A percentile compares a stretch with the other conserved stretches of the same genome.
Conservation (phyloP, 2,797 vertebrate genomes). For the Rhabdophis nuchalis region DNA sequence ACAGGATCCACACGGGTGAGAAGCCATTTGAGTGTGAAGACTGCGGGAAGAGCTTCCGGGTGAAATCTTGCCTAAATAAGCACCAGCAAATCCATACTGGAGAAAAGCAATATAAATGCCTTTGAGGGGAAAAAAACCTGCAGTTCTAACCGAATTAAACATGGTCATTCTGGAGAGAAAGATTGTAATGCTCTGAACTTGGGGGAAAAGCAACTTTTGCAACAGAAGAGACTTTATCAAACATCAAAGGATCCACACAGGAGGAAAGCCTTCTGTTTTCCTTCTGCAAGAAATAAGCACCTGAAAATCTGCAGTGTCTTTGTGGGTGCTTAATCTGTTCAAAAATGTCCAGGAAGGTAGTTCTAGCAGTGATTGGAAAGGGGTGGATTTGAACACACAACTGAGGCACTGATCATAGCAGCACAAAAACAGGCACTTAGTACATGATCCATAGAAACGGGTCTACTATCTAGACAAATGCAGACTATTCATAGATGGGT, state of each 20-base stretch:
- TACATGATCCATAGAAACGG: not conserved
- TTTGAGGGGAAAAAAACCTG: constrained; percentile 11
- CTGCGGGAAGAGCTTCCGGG: constrained; percentile 46
- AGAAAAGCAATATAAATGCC: constrained; percentile 35
- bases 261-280: constrained; percentile 11
- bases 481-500: not conserved
- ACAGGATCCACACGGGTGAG: constrained; percentile 47
- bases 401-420: not conserved
- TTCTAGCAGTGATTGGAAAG: not conserved
- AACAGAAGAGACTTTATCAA: constrained; percentile 16
- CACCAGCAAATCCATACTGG: constrained; percentile 48
- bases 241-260: not conserved
- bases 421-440: not conserved
- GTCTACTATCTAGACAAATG: not conserved
- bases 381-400: not conserved
- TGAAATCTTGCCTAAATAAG: constrained; percentile 36
- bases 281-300: constrained; percentile 3
- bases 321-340: not conserved
- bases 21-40: constrained; percentile 48
- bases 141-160: constrained; percentile 13
- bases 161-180: constrained; percentile 28
- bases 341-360: not conserved
- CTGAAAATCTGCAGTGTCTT: not conserved
- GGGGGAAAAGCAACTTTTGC: constrained; percentile 1
- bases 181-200: constrained; percentile 19